A percentile compares a stretch with the other conserved stretches of the same genome.
Evolutionary conservation across 1,140 invertebrate genomes (phyloP).

Genomic region (Goniozus legneri): DNA sequence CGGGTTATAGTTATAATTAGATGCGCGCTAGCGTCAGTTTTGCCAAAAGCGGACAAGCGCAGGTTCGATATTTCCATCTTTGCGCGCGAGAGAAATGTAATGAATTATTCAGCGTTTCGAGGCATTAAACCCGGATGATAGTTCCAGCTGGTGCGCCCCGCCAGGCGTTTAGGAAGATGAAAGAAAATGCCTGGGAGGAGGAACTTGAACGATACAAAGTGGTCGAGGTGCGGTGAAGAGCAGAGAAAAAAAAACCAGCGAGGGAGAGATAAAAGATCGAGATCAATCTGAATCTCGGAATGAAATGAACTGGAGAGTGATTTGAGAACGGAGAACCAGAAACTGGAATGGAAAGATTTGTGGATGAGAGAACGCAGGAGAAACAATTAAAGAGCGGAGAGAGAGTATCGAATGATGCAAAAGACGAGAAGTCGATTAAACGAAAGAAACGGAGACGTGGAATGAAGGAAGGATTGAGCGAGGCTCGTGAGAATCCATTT

Average conservation of each 20-base stretch:
- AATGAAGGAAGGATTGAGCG: conserved; percentile 3
- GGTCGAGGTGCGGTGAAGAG: too few relatives aligned
- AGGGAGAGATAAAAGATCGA: too few relatives aligned
- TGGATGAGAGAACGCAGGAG: neutral
- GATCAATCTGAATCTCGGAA: too few relatives aligned
- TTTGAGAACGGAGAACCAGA: too few relatives aligned
- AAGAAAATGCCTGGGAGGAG: too few relatives aligned
- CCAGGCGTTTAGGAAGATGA: conserved; percentile 9
- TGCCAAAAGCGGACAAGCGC: too few relatives aligned
- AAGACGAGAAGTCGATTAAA: neutral
- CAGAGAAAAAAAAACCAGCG: conserved; percentile 6
- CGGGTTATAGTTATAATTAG: too few relatives aligned
- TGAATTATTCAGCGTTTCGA: conserved; percentile 45
- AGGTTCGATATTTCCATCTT: too few relatives aligned
- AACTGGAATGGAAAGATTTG: neutral
- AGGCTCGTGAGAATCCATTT: conserved; percentile 29
- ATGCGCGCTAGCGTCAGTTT: too few relatives aligned
- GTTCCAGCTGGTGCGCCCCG: conserved; percentile 7
- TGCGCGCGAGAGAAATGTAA: conserved; percentile 46
- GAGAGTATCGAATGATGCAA: too few relatives aligned
- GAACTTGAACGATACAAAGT: too few relatives aligned
- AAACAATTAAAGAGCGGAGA: neutral
- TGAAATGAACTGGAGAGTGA: too few relatives aligned
- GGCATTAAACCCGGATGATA: conserved; percentile 23
- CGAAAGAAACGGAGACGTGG: neutral